Percentiles rank a stretch among this genome's conserved stretches.
phyloP scores from a whole-genome alignment of 1,140 invertebrate genomes.

The Vanessa tameamea region DNA sequence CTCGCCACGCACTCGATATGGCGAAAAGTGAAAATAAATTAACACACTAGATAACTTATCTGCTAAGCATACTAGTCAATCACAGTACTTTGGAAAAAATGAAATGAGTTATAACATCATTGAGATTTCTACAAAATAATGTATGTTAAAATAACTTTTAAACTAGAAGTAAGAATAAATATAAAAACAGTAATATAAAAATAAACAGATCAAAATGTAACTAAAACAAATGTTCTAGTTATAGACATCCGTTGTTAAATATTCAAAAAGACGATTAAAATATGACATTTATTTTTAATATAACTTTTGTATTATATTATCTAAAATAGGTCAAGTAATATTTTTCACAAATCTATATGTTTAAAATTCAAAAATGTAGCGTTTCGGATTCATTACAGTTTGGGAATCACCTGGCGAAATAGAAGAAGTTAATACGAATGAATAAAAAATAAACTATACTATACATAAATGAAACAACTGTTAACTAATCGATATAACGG shows the following conservation, averaged over 20 bases:
- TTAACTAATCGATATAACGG: slow-evolving; percentile 68
- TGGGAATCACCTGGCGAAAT: slow-evolving; percentile 49
- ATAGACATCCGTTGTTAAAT: too few relatives aligned
- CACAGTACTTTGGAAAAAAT: not conserved
- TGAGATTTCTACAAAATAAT: not conserved
- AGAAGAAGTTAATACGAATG: slow-evolving; percentile 37
- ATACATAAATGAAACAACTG: slow-evolving; percentile 68
- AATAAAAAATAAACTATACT: slow-evolving; percentile 57
- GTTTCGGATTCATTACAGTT: not conserved
- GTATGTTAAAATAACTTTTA: too few relatives aligned
- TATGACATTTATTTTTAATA: too few relatives aligned
- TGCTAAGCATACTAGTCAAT: slow-evolving; percentile 16
- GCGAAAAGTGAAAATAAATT: slow-evolving; percentile 76
- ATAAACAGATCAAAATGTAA: too few relatives aligned
- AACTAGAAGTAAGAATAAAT: too few relatives aligned
- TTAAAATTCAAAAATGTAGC: too few relatives aligned
- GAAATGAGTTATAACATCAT: not conserved
- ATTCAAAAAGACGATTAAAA: too few relatives aligned
- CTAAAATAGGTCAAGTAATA: too few relatives aligned
- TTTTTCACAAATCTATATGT: too few relatives aligned
- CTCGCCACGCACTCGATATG: slow-evolving; percentile 54
- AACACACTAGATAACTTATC: slow-evolving; percentile 39
- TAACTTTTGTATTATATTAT: too few relatives aligned
- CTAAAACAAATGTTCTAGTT: too few relatives aligned
- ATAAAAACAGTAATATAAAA: too few relatives aligned